phyloP scores from a whole-genome alignment of 2,113 vertebrate genomes.

The Mesocricetus auratus region DNA sequence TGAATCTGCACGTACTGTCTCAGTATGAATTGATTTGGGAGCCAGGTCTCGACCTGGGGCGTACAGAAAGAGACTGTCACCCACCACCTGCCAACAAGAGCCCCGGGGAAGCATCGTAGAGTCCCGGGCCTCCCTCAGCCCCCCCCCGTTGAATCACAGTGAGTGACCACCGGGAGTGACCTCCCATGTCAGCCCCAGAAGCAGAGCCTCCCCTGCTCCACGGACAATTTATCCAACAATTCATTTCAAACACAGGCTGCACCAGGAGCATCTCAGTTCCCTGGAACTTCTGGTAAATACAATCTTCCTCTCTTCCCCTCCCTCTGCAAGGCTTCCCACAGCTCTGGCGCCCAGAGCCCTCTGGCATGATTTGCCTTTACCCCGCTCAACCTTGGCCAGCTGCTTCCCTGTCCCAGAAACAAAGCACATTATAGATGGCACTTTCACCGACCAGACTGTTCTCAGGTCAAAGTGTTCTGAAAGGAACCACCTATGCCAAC shows the following conservation, averaged over 20 bases:
- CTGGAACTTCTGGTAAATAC: neutral
- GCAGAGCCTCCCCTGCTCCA: accelerated
- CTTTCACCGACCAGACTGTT: neutral
- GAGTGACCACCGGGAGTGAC: neutral
- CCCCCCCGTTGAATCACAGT: neutral
- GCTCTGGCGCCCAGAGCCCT: neutral
- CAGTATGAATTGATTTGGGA: neutral
- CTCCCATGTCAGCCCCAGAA: neutral
- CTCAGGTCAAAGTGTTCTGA: neutral
- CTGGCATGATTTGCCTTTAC: neutral
- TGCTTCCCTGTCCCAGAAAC: neutral
- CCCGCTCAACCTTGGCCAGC: neutral
- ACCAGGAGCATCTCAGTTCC: neutral
- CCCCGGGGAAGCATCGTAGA: neutral
- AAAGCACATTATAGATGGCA: neutral
- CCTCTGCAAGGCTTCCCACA: neutral
- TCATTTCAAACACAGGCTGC: neutral
- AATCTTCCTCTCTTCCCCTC: neutral
- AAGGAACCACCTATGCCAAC: neutral
- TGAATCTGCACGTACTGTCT: neutral
- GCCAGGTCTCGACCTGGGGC: neutral
- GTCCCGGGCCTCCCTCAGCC: neutral
- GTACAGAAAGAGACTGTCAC: neutral
- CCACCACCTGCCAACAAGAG: neutral
- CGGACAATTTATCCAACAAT: neutral